Evolutionary conservation across 2,113 vertebrate species (phyloP).

Genomic region (Motacilla tschutschensis): DNA sequence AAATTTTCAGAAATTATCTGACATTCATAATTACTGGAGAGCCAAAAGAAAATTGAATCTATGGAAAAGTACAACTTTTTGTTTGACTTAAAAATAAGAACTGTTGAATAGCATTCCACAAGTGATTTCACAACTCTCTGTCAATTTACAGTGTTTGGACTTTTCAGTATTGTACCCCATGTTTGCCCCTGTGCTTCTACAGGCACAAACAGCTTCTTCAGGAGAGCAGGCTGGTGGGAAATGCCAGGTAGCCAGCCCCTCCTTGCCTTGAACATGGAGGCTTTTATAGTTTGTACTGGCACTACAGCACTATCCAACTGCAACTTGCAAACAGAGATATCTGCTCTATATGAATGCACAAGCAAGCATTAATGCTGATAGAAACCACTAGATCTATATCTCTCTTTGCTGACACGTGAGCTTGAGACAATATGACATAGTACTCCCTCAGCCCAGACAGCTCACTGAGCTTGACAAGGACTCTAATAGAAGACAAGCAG

Average conservation of each 20-base stretch:
- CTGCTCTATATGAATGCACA: background rate
- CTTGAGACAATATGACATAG: slow-evolving; percentile 37
- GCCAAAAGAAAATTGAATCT: background rate
- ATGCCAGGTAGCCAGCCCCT: background rate
- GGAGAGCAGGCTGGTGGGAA: background rate
- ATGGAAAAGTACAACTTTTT: background rate
- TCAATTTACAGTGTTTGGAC: background rate
- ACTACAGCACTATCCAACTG: background rate
- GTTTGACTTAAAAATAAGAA: background rate
- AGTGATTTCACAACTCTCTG: background rate
- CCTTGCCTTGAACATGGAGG: background rate
- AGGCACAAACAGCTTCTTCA: background rate
- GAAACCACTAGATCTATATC: slow-evolving; percentile 26
- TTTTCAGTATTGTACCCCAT: background rate
- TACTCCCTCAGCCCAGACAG: slow-evolving; percentile 27
- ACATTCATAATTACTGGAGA: background rate
- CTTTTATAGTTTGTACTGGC: background rate
- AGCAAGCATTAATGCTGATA: slow-evolving; percentile 25
- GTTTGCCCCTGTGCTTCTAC: background rate
- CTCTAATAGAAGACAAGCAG: slow-evolving; percentile 41
- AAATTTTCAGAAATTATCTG: background rate
- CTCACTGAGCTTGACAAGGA: slow-evolving; percentile 53
- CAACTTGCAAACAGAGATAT: background rate
- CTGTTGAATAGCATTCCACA: background rate
- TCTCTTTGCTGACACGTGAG: slow-evolving; percentile 22